These are phyloP conservation scores for Rafetus swinhoei DNA, from an alignment of 2,113 vertebrate species.

Conservation along the genomic window DNA sequence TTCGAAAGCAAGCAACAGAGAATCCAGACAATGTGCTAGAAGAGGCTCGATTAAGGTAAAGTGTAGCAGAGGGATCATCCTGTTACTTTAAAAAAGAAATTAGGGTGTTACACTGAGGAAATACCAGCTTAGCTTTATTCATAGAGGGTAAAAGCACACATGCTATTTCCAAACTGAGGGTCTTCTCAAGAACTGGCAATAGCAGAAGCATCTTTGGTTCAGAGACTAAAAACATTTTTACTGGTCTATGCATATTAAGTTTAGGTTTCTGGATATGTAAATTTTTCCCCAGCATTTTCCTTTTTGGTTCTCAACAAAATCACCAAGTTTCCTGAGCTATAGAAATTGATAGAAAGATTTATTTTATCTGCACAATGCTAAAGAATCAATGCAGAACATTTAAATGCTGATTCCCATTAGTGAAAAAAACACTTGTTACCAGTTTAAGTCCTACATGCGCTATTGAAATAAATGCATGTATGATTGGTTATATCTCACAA, in stretches of 20 bases:
- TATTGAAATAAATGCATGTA: neutral
- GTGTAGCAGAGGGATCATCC: fast-evolving
- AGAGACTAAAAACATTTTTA: neutral
- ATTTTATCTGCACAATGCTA: neutral
- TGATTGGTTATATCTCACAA: neutral
- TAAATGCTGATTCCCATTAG: neutral
- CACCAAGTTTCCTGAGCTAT: neutral
- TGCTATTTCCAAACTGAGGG: neutral
- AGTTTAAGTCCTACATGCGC: neutral
- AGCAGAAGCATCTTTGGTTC: neutral
- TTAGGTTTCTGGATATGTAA: neutral
- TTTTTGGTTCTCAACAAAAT: neutral
- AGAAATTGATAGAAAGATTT: neutral
- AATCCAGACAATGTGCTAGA: constrained; percentile 86
- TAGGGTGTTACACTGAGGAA: neutral
- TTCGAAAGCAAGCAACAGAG: constrained; percentile 78
- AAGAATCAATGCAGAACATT: neutral
- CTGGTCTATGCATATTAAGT: neutral
- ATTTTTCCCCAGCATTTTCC: neutral
- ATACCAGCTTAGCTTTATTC: neutral
- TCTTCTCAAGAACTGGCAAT: neutral
- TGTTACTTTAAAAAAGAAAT: neutral
- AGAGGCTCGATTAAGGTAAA: constrained; percentile 89
- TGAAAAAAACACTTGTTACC: neutral
- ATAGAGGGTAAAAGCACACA: neutral